Evolutionary conservation across 1,140 invertebrate genomes (phyloP).

Genomic region (Trinorchestia longiramus): DNA sequence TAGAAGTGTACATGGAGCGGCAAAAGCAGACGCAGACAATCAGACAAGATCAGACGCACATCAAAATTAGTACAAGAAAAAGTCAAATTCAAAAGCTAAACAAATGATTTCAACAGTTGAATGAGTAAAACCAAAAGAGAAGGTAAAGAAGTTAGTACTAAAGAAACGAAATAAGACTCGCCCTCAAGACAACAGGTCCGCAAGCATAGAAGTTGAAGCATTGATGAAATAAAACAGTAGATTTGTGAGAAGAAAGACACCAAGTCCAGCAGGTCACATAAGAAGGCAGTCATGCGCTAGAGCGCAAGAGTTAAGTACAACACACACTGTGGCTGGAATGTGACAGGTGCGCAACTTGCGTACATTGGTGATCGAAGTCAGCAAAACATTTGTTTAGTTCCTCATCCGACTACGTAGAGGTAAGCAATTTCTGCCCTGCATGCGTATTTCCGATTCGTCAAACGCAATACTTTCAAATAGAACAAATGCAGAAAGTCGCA

Average conservation of each 20-base stretch:
- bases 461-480: not conserved
- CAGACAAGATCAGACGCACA: not conserved
- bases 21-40: not conserved
- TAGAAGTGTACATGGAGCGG: not conserved
- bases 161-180: not conserved
- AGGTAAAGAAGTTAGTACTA: not conserved
- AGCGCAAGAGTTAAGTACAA: not conserved
- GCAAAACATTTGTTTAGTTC: not conserved
- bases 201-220: not conserved
- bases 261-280: not conserved
- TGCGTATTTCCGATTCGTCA: not conserved
- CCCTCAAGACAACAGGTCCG: not conserved
- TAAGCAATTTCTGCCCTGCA: not conserved
- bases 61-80: not conserved
- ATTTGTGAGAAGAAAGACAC: not conserved
- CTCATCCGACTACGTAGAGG: not conserved
- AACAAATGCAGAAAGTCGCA: not conserved
- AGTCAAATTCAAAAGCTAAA: not conserved
- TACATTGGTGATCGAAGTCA: not conserved
- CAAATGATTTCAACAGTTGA: not conserved
- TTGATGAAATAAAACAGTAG: not conserved
- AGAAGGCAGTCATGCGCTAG: not conserved
- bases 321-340: not conserved
- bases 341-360: not conserved
- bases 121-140: not conserved